Base-by-base conservation (phyloP, 2,797 vertebrate species). In the Muraenolepis orangiensis region DNA sequence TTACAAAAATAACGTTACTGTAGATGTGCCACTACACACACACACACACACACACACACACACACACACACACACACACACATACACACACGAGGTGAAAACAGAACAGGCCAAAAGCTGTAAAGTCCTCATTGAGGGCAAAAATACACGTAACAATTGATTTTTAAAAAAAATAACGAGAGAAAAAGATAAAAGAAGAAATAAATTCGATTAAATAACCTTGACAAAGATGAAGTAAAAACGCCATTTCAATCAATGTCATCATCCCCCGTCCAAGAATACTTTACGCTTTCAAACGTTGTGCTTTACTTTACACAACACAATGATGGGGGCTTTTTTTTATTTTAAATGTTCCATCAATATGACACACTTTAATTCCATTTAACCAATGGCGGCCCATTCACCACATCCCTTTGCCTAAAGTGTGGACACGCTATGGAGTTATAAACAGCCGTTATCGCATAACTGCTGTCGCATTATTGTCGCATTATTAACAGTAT, bases 111-210 rank as follows among this genome's bases (percentile, higher is more conserved):
- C 93, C 93, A 93, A 92, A 90, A 90, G 88, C 90, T 93, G 95
- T 95, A 93, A 91, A 96, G 94, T 98, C 96, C 96, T 98, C 96
- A 97, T 90, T 97, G 97, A 98, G 96, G 95, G 95, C 93, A 98
- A 93, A 94, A 94, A 95, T 95, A 94, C 93, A 92, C 91, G 89
- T 77, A 72, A 72, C 64, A 66, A 90, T 90, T 86, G 80, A 88
- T 77, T 87, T n/a, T n/a, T n/a, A n/a, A 74, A 80, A 87, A 88
- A 86, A 74, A 12, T 5, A 38, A 12, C 1, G 10, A 38, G 36
- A 57, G 16, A 46, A 18, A 78, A 87, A 86, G 82, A 85, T 85
- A 84, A 87, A 82, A 82, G 71, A 86, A 77, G 76, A 77, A 90
- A 87, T 77, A 70, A 70, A 70, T 66, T 29, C 85, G 84, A 82